Evolutionary conservation across 2,113 vertebrate genomes (phyloP).

Genomic region (Stictonetta naevosa): DNA sequence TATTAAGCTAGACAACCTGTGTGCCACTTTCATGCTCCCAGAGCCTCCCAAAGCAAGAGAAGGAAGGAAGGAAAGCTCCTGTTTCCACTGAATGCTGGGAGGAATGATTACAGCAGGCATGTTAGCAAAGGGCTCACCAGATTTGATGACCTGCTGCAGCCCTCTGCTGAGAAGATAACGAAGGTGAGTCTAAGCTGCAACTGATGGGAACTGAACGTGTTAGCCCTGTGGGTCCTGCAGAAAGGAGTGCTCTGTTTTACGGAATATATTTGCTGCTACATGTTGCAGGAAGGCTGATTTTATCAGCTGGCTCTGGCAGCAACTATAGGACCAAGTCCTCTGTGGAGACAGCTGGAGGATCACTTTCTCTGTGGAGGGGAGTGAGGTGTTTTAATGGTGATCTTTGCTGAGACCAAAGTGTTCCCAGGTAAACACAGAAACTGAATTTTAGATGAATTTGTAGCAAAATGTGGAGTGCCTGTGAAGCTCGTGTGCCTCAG

Average conservation of each 20-base stretch:
- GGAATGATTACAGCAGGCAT: background rate
- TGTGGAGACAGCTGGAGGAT: background rate
- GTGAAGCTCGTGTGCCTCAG: rapidly evolving
- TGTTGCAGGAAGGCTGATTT: background rate
- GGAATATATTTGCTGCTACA: background rate
- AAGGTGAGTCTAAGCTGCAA: background rate
- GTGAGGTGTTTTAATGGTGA: background rate
- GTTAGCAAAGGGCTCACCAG: rapidly evolving
- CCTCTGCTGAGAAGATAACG: background rate
- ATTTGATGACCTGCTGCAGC: background rate
- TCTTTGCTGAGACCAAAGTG: background rate
- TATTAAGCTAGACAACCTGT: background rate
- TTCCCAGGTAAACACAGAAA: background rate
- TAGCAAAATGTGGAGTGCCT: background rate
- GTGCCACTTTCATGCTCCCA: background rate
- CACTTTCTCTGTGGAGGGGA: background rate
- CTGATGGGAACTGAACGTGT: background rate
- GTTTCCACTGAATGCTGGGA: background rate
- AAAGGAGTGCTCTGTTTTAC: background rate
- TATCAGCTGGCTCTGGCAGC: background rate
- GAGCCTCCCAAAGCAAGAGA: background rate
- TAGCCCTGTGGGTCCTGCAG: background rate
- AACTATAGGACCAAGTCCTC: background rate
- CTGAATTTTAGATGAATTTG: background rate
- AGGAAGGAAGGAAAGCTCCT: background rate